Percentiles rank a stretch among this genome's conserved stretches.
Evolutionary conservation across 2,113 vertebrate genomes (phyloP).

Genomic region (Bufo gargarizans): DNA sequence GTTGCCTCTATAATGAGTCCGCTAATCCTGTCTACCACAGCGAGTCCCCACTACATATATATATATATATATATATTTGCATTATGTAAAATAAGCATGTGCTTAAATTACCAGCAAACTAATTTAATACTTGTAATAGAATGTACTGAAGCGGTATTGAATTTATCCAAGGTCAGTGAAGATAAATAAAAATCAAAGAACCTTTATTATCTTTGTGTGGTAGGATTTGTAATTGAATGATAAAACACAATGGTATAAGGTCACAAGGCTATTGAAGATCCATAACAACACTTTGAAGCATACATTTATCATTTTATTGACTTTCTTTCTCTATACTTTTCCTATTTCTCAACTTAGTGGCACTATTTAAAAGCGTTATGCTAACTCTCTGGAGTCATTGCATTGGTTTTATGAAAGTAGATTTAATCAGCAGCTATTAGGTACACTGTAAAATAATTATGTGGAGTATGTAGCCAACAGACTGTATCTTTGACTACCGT

Average conservation of each 20-base stretch:
- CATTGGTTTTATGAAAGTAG: slow-evolving; percentile 31
- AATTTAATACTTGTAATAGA: slow-evolving; percentile 12
- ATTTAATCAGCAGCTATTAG: slow-evolving; percentile 36
- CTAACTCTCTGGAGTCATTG: slow-evolving; percentile 6
- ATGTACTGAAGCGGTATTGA: slow-evolving; percentile 21
- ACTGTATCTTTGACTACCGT: background rate
- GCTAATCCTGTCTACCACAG: too few species aligned
- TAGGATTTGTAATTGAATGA: slow-evolving; percentile 58
- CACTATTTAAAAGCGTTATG: slow-evolving; percentile 49
- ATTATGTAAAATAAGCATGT: background rate
- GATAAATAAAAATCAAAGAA: slow-evolving; percentile 52
- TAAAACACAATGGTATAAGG: slow-evolving; percentile 53
- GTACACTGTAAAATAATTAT: background rate
- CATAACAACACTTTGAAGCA: slow-evolving; percentile 51
- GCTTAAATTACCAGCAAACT: background rate
- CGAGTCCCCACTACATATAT: background rate
- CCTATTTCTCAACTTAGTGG: slow-evolving; percentile 27
- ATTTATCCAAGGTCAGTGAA: slow-evolving; percentile 54
- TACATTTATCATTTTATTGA: slow-evolving; percentile 54
- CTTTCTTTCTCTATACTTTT: slow-evolving; percentile 50
- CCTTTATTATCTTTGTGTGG: slow-evolving; percentile 52
- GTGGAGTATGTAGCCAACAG: background rate
- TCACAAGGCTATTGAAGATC: slow-evolving; percentile 55
- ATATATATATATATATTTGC: background rate
- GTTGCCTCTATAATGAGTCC: too few species aligned